Conservation (phyloP, 2,888 invertebrate genomes). For the Scotopteryx bipunctaria region DNA sequence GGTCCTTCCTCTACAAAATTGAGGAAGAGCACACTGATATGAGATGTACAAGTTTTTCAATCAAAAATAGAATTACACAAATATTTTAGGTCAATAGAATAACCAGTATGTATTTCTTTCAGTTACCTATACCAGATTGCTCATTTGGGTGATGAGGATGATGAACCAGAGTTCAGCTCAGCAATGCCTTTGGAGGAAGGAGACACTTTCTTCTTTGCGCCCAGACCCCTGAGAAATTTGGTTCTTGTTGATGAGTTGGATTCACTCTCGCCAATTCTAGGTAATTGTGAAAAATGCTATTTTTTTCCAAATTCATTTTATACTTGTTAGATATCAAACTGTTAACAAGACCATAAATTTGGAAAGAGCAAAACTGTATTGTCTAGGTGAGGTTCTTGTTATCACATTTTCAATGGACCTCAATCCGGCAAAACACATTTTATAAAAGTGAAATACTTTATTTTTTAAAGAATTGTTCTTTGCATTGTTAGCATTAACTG, state of each 20-base stretch:
- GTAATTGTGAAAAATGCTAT: slow-evolving; percentile 60
- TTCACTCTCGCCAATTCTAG: slow-evolving; percentile 96
- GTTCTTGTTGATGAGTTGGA: slow-evolving; percentile 98
- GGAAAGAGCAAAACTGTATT: slow-evolving; percentile 26
- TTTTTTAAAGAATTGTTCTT: no score
- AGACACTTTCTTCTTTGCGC: slow-evolving; percentile 99
- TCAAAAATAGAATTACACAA: neutral
- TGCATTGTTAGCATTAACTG: no score
- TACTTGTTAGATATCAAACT: slow-evolving; percentile 20
- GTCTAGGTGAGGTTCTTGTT: slow-evolving; percentile 27
- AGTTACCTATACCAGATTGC: slow-evolving; percentile 99
- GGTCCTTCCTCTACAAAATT: slow-evolving; percentile 75
- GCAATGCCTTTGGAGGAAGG: slow-evolving; percentile 99
- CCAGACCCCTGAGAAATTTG: slow-evolving; percentile 95
- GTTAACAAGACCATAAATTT: slow-evolving; percentile 25
- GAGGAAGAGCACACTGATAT: slow-evolving; percentile 85
- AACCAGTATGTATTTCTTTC: slow-evolving; percentile 40
- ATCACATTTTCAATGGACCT: slow-evolving; percentile 23
- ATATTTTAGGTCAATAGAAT: neutral
- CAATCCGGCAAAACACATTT: slow-evolving; percentile 24
- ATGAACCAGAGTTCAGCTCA: slow-evolving; percentile 99
- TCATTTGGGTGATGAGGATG: slow-evolving; percentile 99
- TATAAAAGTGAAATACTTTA: no score
- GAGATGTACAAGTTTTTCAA: slow-evolving; percentile 61
- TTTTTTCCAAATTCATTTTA: slow-evolving; percentile 21